Conservation (phyloP, 1,140 invertebrate species). For the Drosophila pseudoobscura region DNA sequence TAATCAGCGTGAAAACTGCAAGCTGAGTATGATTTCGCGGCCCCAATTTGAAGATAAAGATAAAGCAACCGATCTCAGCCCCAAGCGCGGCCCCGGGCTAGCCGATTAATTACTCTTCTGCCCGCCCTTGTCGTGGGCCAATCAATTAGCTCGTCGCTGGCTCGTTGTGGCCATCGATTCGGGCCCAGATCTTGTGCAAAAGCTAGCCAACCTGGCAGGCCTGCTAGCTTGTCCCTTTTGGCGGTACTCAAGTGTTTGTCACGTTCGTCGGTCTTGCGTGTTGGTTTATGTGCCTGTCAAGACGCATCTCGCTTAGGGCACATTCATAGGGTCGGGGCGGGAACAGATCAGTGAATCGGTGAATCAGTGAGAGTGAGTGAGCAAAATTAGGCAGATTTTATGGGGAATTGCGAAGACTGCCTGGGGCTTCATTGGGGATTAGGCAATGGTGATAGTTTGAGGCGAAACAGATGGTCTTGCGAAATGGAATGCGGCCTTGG, state of each 20-base stretch:
- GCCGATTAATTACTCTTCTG: too few relatives aligned
- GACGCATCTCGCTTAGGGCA: too few relatives aligned
- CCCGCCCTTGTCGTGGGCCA: background rate
- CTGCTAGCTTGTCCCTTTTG: conserved; percentile 27
- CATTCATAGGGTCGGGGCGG: too few relatives aligned
- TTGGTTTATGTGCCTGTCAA: too few relatives aligned
- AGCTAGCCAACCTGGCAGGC: conserved; percentile 25
- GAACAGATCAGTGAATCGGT: too few relatives aligned
- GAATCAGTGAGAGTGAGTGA: background rate
- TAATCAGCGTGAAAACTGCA: conserved; percentile 31
- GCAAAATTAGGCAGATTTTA: background rate
- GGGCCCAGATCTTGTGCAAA: conserved; percentile 19
- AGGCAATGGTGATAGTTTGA: background rate
- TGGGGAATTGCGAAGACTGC: too few relatives aligned
- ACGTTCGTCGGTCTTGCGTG: too few relatives aligned
- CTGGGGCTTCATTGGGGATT: background rate
- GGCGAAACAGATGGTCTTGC: conserved; percentile 10
- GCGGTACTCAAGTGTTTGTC: background rate
- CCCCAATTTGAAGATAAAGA: background rate
- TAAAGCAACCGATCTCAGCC: too few relatives aligned
- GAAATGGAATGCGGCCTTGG: background rate
- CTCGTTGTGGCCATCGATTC: conserved; percentile 32
- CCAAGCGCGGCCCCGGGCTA: too few relatives aligned
- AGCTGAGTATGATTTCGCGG: conserved; percentile 3
- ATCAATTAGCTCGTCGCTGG: conserved; percentile 11